Base-by-base conservation (phyloP, 2,888 invertebrate genomes). In the Oasisia sp. region DNA sequence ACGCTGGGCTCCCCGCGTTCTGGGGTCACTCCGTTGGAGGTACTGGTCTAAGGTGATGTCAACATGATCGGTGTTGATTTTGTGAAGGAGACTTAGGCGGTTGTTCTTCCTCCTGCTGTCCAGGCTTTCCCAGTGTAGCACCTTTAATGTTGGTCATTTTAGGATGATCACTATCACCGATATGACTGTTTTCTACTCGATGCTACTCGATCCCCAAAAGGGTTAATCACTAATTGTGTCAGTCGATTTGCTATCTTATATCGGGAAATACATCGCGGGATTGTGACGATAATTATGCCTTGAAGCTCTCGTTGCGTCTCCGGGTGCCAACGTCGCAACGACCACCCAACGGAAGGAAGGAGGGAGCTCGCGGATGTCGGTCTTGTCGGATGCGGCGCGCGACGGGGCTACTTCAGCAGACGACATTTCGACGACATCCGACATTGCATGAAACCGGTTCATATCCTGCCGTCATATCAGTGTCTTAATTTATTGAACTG, bases 391-490 rank as follows among this genome's bases (percentile, higher is more conserved):
- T 50, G 50, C 58, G 19, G 74, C 74, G 74, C 74, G 19, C 74
- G 74, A 27, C 74, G 74, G 74, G 74, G 74, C 27, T 74, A 27
- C 19, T 7, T 27, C 74, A 74, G 74, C 74, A 74, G 74, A 74
- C 74, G n/a, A 74, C 74, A 74, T 74, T 74, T 74, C 74, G 50
- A 74, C n/a, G 74, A 74, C n/a, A 50, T 50, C 50, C 50, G 50
- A 50, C 50, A 50, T 74, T 74, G 74, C 74, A 74, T 27, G 74
- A 74, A 74, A 74, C 19, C n/a, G 74, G 27, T 74, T 74, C 74
- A 74, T 74, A 74, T 74, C 74, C 74, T 19, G 74, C 74, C 74
- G 74, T 74, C 74, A 74, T 74, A 74, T 74, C 74, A 74, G n/a
- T 74, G 74, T 74, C 74, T n/a, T 74, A 74, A 74, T 74, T 74